Evolutionary conservation across 2,888 invertebrate species (phyloP).

Genomic region (Agriopis marginaria): DNA sequence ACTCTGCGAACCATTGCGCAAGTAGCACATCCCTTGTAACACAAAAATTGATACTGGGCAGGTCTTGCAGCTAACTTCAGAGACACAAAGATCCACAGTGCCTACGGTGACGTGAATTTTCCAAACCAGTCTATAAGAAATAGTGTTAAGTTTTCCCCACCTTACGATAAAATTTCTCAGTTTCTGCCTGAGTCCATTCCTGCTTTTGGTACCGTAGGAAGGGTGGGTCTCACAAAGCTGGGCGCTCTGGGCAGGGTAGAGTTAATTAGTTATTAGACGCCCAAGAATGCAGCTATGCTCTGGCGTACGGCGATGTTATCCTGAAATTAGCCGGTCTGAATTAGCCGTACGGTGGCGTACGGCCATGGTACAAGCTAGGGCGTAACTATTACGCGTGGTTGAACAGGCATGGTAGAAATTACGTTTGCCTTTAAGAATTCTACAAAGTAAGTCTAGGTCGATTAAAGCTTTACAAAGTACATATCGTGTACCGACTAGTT

Average conservation of each 20-base stretch:
- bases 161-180: neutral
- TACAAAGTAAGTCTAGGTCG: neutral
- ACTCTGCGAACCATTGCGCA: no score
- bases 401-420: conserved; percentile 13
- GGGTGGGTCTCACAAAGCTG: conserved; percentile 29
- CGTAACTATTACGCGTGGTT: conserved; percentile 24
- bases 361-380: conserved; percentile 17
- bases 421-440: neutral
- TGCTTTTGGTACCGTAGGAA: conserved; percentile 25
- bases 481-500: no score
- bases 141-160: no score
- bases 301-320: conserved; percentile 52
- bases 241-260: conserved; percentile 56
- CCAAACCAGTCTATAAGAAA: no score
- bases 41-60: no score
- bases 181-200: conserved; percentile 5
- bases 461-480: neutral
- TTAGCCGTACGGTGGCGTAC: conserved; percentile 49
- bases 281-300: conserved; percentile 65
- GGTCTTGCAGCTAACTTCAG: no score
- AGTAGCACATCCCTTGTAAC: no score
- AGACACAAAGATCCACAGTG: no score
- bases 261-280: conserved; percentile 81
- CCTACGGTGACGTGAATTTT: no score
- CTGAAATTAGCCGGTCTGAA: conserved; percentile 63